These are phyloP conservation scores for Lottia scabra DNA, from an alignment of 2,888 invertebrate genomes.

Conservation along the genomic window DNA sequence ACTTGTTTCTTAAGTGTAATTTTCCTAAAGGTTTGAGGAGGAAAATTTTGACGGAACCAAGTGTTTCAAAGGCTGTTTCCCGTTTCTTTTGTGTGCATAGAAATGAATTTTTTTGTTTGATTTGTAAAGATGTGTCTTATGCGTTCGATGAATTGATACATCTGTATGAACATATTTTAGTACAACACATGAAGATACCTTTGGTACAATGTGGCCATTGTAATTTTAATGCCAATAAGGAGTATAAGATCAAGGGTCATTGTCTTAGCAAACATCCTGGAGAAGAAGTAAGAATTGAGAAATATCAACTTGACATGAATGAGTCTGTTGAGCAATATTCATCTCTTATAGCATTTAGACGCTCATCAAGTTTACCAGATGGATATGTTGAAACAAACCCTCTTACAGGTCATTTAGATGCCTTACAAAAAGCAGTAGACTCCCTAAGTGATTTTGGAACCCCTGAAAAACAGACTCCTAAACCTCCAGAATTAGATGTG, in stretches of 20 bases:
- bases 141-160: neutral
- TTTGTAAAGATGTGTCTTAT: neutral
- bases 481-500: neutral
- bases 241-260: neutral
- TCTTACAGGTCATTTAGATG: neutral
- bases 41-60: neutral
- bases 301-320: neutral
- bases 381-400: neutral
- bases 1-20: neutral
- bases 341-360: neutral
- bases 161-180: neutral
- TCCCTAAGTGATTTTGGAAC: neutral
- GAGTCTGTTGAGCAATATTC: neutral
- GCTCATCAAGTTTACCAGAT: neutral
- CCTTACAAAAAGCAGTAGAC: neutral
- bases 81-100: neutral
- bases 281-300: neutral
- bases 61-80: neutral
- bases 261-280: neutral
- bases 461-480: neutral
- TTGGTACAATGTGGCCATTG: neutral
- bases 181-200: neutral
- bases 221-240: neutral
- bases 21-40: neutral
- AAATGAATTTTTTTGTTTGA: neutral